Base-by-base conservation (phyloP, 2,888 invertebrate genomes). In the Drosophila neutralis region DNA sequence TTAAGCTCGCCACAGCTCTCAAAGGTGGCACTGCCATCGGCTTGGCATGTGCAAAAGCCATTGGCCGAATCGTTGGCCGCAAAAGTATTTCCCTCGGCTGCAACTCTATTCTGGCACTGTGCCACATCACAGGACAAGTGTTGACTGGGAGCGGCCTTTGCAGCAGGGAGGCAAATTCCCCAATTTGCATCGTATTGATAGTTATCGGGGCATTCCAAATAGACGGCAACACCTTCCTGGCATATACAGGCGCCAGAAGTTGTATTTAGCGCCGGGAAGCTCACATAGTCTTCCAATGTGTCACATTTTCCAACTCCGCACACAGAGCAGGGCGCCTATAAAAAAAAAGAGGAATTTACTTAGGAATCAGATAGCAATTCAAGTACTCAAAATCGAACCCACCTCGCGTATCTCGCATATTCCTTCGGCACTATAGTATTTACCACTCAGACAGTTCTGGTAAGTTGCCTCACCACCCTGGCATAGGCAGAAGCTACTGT, bases 401-500 rank as follows among this genome's bases (percentile, higher is more conserved):
- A 83, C 83, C 70, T 66, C 68, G 11, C 40, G 24, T 2, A 54
- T 27, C 7, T 58, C 1, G 53, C 92, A 92, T 1, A 83, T 8
- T 0, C 45, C 57, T 0, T 29, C 2, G 1, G 7, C 6, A 42
- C 67, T 2, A 18, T 54, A 87, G 0, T 31, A 52, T 33, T 58
- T 69, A 0, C 53, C 64, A 13, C 10, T 6, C 3, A 21, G 49
- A 53, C 84, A 84, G 10, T 64, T 31, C 2, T 35, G 4, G 13
- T 49, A 61, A 13, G 27, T 2, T 0, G 73, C 72, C 2, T 11
- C 21, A n/a, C 80, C 79, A 27, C 24, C n/a, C 2, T 10, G 7
- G 11, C 78, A 78, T 7, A 31, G 6, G n/a, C 78, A 78, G 69
- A 73, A 78, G 15, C 76, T 63, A 0, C 56, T 35, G 10, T 45